Conservation (phyloP, 2,113 vertebrate species). For the Boleophthalmus pectinirostris region DNA sequence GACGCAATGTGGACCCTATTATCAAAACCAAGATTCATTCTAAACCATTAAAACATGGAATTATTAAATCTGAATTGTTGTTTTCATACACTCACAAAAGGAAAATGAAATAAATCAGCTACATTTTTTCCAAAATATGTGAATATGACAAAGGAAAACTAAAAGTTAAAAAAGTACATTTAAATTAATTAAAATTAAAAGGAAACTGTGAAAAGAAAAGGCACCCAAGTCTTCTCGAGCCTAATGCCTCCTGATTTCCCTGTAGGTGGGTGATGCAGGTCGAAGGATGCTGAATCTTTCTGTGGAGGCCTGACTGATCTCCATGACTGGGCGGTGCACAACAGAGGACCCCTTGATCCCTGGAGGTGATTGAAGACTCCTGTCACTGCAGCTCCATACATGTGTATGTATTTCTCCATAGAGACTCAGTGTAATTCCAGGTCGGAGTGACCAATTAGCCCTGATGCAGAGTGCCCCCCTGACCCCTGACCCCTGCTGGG, state of each 20-base stretch:
- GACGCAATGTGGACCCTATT: conserved; percentile 8
- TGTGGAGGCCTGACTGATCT: conserved; percentile 51
- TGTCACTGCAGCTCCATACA: conserved; percentile 62
- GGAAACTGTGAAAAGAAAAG: conserved; percentile 22
- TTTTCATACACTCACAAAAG: too few species aligned
- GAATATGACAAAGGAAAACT: not conserved
- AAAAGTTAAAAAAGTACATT: not conserved
- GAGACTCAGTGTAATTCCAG: conserved; percentile 62
- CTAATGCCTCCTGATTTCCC: conserved; percentile 41
- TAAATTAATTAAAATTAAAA: not conserved
- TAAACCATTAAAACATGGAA: not conserved
- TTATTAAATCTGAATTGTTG: not conserved
- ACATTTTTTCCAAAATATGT: too few species aligned
- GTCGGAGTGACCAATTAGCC: conserved; percentile 91
- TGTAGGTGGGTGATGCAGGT: conserved; percentile 57
- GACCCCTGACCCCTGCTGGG: conserved; percentile 94
- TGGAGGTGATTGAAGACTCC: conserved; percentile 62
- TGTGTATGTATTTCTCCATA: conserved; percentile 66
- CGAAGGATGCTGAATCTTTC: conserved; percentile 53
- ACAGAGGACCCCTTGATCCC: conserved; percentile 57
- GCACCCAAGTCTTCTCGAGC: conserved; percentile 25
- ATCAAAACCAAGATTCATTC: not conserved
- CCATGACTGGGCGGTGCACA: conserved; percentile 62
- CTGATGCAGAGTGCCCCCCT: conserved; percentile 80
- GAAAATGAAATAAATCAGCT: too few species aligned